These are phyloP conservation scores for Porites divaricata DNA, from an alignment of 92 coral and sea anemone genomes.

Conservation along the genomic window DNA sequence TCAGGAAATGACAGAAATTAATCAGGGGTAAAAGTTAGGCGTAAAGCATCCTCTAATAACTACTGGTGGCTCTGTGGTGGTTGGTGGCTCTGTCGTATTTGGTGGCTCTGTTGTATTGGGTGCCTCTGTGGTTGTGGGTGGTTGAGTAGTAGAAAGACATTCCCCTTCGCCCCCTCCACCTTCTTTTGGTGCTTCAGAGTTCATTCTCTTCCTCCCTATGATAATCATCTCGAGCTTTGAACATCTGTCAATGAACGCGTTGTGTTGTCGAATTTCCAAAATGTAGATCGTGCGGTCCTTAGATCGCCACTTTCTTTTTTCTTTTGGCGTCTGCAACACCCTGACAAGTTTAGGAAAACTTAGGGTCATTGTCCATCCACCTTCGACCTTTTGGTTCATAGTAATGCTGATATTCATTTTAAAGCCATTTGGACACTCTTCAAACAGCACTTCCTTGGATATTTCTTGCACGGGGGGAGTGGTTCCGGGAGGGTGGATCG, in stretches of 20 bases:
- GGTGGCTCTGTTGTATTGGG: slow-evolving; percentile 27
- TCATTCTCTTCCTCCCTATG: slow-evolving; percentile 5
- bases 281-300: slow-evolving; percentile 18
- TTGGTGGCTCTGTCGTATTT: neutral
- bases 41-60: too few relatives aligned
- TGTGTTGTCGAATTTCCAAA: slow-evolving; percentile 37
- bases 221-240: slow-evolving; percentile 42
- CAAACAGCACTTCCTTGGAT: neutral
- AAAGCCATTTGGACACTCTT: slow-evolving; percentile 45
- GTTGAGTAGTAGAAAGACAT: slow-evolving; percentile 6
- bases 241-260: slow-evolving; percentile 43
- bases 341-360: slow-evolving; percentile 48
- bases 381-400: slow-evolving; percentile 42
- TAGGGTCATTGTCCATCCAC: slow-evolving; percentile 62
- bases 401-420: slow-evolving; percentile 31
- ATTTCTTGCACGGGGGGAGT: slow-evolving; percentile 40
- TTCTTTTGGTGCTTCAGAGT: slow-evolving; percentile 22
- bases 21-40: too few relatives aligned
- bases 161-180: slow-evolving; percentile 6
- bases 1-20: too few relatives aligned
- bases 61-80: slow-evolving; percentile 4
- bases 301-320: slow-evolving; percentile 18
- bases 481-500: slow-evolving; percentile 21
- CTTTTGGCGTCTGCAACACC: slow-evolving; percentile 41
- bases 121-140: slow-evolving; percentile 15